Base-by-base conservation (phyloP, 2,888 invertebrate genomes). In the Altica lythri region DNA sequence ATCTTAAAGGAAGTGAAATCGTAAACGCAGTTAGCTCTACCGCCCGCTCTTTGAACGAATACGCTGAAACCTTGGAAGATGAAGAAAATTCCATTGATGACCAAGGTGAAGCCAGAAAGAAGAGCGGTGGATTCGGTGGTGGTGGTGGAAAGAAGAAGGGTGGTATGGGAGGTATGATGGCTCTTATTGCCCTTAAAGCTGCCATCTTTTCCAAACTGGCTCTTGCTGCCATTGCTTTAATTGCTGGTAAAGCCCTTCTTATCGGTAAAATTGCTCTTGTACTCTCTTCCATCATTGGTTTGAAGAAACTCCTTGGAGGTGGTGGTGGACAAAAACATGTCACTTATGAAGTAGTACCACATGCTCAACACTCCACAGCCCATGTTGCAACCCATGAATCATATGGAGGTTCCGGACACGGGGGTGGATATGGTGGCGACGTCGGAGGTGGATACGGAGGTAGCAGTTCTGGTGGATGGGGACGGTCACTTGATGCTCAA, bases 191-290 rank as follows among this genome's bases (percentile, higher is more conserved):
- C 10, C 74, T 92, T 70, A 92, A 92, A 75, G 83, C 89, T 68
- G 89, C 90, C 71, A 87, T 91, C 19, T 75, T 92, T 43, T 78
- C 90, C 69, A 92, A 92, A 18, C 71, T 92, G 44, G 84, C 89
- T 1, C 82, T 92, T 35, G 91, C 90, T 45, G 89, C 86, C 44
- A 90, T 92, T 64, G 92, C 92, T 17, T 76, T 92, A 67, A 89
- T 92, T 68, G 92, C 92, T 56, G 92, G 92, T 53, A 92, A 92
- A 75, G 92, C 92, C 43, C 78, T 92, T 67, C 75, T 92, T 62
- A 86, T 92, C 68, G 92, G 92, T 73, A 92, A 92, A 78, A 83
- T 92, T 69, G 92, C 92, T 18, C 79, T 92, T 60, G 89, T 92
- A 37, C 80, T 92, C 40, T 90, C 91, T 0, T 88, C 89, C 45